Evolutionary conservation across 2,113 vertebrate species (phyloP).

Genomic region (Pluvianellus socialis): DNA sequence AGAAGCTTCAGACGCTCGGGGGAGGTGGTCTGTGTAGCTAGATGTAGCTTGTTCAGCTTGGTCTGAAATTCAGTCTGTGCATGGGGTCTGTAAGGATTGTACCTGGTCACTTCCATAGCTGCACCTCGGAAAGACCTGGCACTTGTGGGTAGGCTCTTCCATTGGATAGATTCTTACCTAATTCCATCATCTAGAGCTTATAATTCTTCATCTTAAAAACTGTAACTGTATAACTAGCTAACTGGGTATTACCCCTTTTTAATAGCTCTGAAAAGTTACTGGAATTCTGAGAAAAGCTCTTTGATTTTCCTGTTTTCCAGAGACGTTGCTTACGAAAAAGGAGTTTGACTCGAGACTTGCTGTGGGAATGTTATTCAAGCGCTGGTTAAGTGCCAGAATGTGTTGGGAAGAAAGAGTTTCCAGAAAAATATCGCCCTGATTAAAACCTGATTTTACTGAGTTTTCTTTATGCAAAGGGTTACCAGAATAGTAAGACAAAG

Average conservation of each 20-base stretch:
- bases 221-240: not conserved
- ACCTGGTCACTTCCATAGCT: not conserved
- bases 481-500: slow-evolving; percentile 55
- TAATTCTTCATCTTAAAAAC: not conserved
- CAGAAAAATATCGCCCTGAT: slow-evolving; percentile 58
- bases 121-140: not conserved
- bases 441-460: slow-evolving; percentile 63
- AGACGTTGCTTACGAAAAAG: not conserved
- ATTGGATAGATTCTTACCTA: not conserved
- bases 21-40: not conserved
- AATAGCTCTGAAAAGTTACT: not conserved
- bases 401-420: slow-evolving; percentile 58
- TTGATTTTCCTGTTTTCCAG: not conserved
- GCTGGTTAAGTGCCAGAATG: slow-evolving; percentile 52
- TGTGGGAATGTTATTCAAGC: slow-evolving; percentile 56
- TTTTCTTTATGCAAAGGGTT: slow-evolving; percentile 59
- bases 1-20: not conserved
- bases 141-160: not conserved
- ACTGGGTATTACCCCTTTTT: not conserved
- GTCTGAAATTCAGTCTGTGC: not conserved
- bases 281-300: not conserved
- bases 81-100: not conserved
- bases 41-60: not conserved
- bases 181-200: not conserved
- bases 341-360: not conserved